Base-by-base conservation (phyloP, 2,888 invertebrate species). In the Drosophila merina region DNA sequence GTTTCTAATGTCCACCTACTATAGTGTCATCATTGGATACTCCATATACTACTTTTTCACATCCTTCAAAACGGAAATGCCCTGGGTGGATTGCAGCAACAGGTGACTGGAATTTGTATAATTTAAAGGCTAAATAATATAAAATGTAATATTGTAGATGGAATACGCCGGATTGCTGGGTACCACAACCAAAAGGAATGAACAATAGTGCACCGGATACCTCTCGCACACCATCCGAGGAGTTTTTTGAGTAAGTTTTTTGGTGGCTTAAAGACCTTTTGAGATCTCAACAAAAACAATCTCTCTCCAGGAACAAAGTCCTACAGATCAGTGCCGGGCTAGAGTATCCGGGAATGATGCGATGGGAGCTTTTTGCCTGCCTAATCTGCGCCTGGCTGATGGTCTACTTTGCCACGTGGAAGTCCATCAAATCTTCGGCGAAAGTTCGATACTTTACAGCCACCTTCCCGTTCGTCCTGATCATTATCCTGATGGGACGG, bases 351-450 rank as follows among this genome's bases (percentile, higher is more conserved):
- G 97, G 96, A 64, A 93, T 93, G 75, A 93, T 98, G 90, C 94
- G 97, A 84, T 97, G 97, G 97, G 97, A 98, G 89, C 92, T 98
- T 69, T 95, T 97, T 31, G 95, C 97, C 50, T 97, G 98, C 89
- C 93, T 98, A 59, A 93, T 98, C 56, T 95, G 96, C 86, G 97
- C 98, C 74, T 99, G 98, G 98, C 94, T 98, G 73, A 93, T 98
- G 85, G 97, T 98, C 57, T 99, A 98, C 92, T 97, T 98, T 92
- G 97, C 98, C 77, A 95, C 98, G 54, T 98, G 98, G 97, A 98
- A 98, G 92, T 98, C 98, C 74, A 97, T 98, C 68, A 96, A 97
- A 91, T 97, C 97, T n/a, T 97, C 97, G 52, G 97, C 96, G 36
- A 95, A 95, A 93, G 95, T 97, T 57, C 95, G 98, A 77, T 98